Conservation (phyloP, 2,113 vertebrate genomes). For the Typhlomys cinereus region DNA sequence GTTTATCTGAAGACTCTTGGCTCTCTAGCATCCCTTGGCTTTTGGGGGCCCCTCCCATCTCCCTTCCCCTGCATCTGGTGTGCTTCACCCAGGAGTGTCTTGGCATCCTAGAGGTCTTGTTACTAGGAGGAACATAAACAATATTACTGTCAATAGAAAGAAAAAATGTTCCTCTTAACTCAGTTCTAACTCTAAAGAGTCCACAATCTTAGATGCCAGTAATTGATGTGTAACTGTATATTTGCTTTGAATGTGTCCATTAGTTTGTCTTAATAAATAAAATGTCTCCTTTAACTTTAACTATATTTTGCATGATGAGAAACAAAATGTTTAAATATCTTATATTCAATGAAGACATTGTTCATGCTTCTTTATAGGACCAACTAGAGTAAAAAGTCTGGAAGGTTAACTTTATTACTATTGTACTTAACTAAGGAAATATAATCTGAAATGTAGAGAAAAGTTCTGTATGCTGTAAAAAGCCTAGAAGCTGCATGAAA, state of each 20-base stretch:
- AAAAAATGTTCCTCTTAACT: not conserved
- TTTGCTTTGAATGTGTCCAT: not conserved
- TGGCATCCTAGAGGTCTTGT: not conserved
- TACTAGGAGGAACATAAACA: not conserved
- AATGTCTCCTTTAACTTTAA: not conserved
- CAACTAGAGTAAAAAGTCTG: not conserved
- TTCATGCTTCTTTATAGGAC: not conserved
- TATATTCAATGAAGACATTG: not conserved
- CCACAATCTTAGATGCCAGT: not conserved
- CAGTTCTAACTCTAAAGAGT: not conserved
- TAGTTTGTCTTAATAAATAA: not conserved
- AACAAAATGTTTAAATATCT: not conserved
- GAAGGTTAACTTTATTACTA: not conserved
- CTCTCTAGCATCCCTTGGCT: not conserved
- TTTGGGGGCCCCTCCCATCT: fast-evolving
- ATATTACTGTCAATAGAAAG: not conserved
- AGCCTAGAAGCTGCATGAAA: not conserved
- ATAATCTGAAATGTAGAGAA: not conserved
- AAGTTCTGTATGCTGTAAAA: not conserved
- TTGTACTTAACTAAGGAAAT: not conserved
- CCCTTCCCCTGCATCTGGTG: not conserved
- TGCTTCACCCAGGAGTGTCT: not conserved
- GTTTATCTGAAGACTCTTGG: not conserved
- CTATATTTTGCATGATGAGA: not conserved
- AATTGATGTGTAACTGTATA: not conserved